Evolutionary conservation across 2,888 invertebrate species (phyloP), one percentile per base, ranked within the genome.

Genomic region (Lasioglossum lativentre): DNA sequence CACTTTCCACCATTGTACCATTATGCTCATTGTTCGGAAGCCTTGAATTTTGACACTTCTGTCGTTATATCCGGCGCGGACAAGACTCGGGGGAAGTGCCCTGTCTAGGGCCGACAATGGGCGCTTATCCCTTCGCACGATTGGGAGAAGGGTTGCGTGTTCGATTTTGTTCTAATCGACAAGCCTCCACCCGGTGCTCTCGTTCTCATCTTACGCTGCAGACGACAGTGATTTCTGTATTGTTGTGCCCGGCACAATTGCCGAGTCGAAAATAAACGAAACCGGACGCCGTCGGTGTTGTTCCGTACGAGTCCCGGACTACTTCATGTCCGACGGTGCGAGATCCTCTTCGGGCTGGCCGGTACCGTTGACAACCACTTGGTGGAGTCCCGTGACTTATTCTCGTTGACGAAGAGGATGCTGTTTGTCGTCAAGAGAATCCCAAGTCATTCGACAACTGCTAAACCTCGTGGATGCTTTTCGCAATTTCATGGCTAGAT

Each of bases 141-240:
- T 56, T 70, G 70, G 47, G 34, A 5, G 63, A 30, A 89, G 86
- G 82, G 83, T 88, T 86, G 80, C 78, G 82, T 72, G 84, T 83
- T 89, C 84, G 86, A 89, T 84, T 80, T 85, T 89, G 84, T 90
- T 76, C 83, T 85, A 84, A 83, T 89, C 82, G 88, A 90, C 80
- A 73, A 56, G 40, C 78, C 63, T 63, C 30, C 42, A 68, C 38
- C 23, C 34, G 42, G n/a, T 10, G 34, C 84, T 84, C 82, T 88
- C 12, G 40, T 86, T 86, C 82, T 90, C 90, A 80, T 84, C 89
- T 90, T 86, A 88, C 84, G 42, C 86, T 89, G 90, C 90, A 86
- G 89, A 89, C 89, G 89, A 89, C 89, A 89, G 86, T 81, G 86
- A 90, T 88, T 88, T 75, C 86, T 75, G 83, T 78, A 89, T 89